Evolutionary conservation across 2,888 invertebrate genomes (phyloP), one percentile per base, ranked within the genome.

Genomic region (Malacosoma neustria): DNA sequence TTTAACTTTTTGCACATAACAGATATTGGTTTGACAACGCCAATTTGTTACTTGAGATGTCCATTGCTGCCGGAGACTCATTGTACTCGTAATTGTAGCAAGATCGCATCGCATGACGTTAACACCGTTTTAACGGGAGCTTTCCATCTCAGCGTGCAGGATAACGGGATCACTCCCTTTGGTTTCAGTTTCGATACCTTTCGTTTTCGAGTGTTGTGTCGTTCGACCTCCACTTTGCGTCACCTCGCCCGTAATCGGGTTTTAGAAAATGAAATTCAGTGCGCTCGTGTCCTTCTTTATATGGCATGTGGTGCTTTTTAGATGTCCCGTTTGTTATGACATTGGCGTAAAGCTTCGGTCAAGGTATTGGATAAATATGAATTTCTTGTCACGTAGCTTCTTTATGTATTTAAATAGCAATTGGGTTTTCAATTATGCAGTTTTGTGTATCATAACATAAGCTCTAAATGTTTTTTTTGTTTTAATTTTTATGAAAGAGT

Each of bases 181-280:
- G 73, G 69, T 84, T 84, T 81, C 82, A 71, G 68, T 75, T 74
- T 72, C 67, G 72, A 64, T 60, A 67, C 75, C 81, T 82, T 81
- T 82, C 82, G 75, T 63, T 82, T 82, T 81, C 81, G 67, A 63
- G 70, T 62, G 65, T 70, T 67, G 62, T 72, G 74, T 75, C 76
- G 73, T 34, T 64, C 69, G 66, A 75, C 80, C 77, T 74, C 73
- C 54, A 53, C 52, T 43, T 69, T 72, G 72, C 77, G 79, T 80
- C 77, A 77, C 72, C 72, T 72, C 59, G 53, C 43, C 55, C 60
- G 71, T 77, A 73, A 81, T 80, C 81, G 80, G 70, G 77, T 77
- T 82, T 82, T 82, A 82, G 82, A 82, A 82, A 82, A 81, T 81
- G 82, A 82, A 82, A 82, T 77, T 80, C 76, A 74, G 75, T 61